Evolutionary conservation across 35 echinoderm and acorn worm species (phyloP).

Genomic region (Hemicentrotus pulcherrimus): DNA sequence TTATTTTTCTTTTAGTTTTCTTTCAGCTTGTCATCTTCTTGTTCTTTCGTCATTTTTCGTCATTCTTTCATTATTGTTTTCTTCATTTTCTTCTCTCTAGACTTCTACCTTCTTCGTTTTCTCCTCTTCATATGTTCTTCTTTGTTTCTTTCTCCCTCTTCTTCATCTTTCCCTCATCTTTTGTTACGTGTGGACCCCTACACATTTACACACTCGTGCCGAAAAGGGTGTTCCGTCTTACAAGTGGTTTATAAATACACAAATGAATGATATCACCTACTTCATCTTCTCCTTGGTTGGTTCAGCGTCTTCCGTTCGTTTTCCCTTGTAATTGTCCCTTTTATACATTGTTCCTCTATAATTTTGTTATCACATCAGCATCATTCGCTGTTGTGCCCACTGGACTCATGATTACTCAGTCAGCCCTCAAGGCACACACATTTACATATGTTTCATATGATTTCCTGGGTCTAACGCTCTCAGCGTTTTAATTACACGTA

Average conservation of each 20-base stretch:
- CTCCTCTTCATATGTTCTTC: not conserved
- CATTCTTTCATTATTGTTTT: not conserved
- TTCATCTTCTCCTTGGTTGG: not conserved
- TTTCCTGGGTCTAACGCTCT: not conserved
- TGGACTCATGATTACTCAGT: not conserved
- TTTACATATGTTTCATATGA: not conserved
- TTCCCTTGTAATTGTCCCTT: not conserved
- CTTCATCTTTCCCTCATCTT: not conserved
- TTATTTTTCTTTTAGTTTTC: not conserved
- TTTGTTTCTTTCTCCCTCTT: not conserved
- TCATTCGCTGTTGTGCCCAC: not conserved
- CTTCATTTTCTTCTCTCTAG: not conserved
- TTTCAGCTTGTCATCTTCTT: not conserved
- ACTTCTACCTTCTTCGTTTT: not conserved
- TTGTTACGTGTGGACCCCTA: no score
- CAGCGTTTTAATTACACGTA: not conserved
- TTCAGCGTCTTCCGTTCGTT: not conserved
- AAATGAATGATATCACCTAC: no score
- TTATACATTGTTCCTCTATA: not conserved
- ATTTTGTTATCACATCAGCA: not conserved
- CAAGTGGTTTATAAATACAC: no score
- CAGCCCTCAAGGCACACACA: not conserved
- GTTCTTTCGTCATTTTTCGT: not conserved
- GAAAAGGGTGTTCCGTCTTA: no score
- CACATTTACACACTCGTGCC: no score